Base-by-base conservation (phyloP, 1,140 invertebrate genomes). In the Solen grandis region DNA sequence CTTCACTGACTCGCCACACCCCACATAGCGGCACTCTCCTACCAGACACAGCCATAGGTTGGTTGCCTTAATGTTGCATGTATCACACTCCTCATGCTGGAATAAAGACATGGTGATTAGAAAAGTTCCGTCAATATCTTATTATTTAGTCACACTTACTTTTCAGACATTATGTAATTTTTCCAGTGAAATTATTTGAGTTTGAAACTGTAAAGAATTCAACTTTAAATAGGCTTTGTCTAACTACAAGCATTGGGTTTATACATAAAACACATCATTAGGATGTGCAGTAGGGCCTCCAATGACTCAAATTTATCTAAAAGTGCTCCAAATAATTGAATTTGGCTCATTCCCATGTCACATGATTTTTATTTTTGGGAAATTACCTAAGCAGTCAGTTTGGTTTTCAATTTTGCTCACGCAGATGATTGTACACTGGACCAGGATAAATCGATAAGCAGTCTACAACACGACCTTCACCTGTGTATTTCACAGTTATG, bases 21-120 rank as follows among this genome's bases (percentile, higher is more conserved):
- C 96, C 80, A 96, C 93, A 89, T 94, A 95, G 41, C 95, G 93
- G 90, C 97, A 98, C 41, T 95, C 94, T 41, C 94, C 93, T 82
- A 95, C 94, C 33, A 97, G 91, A 88, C 97, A 98, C 29, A 97
- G 93, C 96, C 96, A 97, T 36, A 98, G 92, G 89, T 97, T 96
- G 14, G 95, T 95, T 0, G 95, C 96, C 27, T 91, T 88, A 46
- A 92, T 93, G 13, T 93, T 92, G 91, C 95, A 96, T 82, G 94
- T 93, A 52, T 94, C 91, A 92, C 95, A 96, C 63, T 68, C 62
- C 27, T 78, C 60, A 52, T 66, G 14, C 84, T 84, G 50, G 14
- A 57, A 79, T n/a, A n/a, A 46, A 46, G 19, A 46, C 19, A 46
- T 8, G 8, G 41, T 46, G 8, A 46, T 8, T 10, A 46, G 19